phyloP scores from a whole-genome alignment of 2,888 invertebrate genomes.

The Hypsopygia costalis region DNA sequence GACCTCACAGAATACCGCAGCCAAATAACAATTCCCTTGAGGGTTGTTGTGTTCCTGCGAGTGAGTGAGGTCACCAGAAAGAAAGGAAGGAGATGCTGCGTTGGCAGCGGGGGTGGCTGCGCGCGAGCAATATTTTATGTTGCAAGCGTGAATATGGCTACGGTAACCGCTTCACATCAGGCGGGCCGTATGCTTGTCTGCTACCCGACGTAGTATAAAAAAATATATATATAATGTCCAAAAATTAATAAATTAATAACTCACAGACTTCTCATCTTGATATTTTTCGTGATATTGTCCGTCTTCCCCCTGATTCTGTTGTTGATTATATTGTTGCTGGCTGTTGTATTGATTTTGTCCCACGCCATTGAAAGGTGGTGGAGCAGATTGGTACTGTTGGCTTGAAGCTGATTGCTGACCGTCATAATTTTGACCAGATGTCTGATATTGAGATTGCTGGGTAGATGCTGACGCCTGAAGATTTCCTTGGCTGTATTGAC shows the following conservation, averaged over 20 bases:
- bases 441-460: conserved; percentile 1
- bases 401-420: conserved; percentile 1
- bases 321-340: conserved; percentile 15
- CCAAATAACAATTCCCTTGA: too few relatives aligned
- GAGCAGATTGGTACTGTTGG: conserved; percentile 3
- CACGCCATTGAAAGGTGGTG: conserved; percentile 2
- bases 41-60: too few relatives aligned
- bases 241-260: conserved; percentile 22
- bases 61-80: too few relatives aligned
- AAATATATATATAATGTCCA: too few relatives aligned
- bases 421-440: background rate
- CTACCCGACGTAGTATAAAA: too few relatives aligned
- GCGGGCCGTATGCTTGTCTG: too few relatives aligned
- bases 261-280: conserved; percentile 62
- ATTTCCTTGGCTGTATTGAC: conserved; percentile 2
- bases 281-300: conserved; percentile 12
- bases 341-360: conserved; percentile 13
- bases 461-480: conserved; percentile 4
- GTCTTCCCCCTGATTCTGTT: conserved; percentile 17
- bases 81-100: too few relatives aligned
- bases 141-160: too few relatives aligned
- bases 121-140: too few relatives aligned
- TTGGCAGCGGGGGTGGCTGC: too few relatives aligned
- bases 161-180: too few relatives aligned
- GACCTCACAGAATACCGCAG: too few relatives aligned